Evolutionary conservation across 2,797 vertebrate species (phyloP), one percentile per base, ranked within the genome.

Genomic region (Monodelphis domestica): DNA sequence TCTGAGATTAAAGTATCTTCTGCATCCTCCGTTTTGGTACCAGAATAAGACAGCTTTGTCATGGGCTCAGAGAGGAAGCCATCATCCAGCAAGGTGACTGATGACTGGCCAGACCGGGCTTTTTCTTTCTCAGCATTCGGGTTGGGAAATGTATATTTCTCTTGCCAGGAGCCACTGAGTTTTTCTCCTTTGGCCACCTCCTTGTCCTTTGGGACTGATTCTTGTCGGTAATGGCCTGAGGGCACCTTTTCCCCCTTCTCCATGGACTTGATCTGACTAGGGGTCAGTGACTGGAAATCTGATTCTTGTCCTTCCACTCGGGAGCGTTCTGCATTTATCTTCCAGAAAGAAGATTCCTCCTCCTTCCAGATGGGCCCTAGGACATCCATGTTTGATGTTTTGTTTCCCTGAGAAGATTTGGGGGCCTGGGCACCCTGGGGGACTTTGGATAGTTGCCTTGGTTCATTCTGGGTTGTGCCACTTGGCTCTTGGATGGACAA

Each of bases 231-330:
- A 97, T 99, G 99, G 4, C 98, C 98, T 0, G 99, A 99, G 93
- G 99, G 97, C 11, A 98, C 97, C 96, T 99, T 99, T 98, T 99
- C 99, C 92, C 99, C 99, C 97, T 99, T 99, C 98, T 99, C 99
- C 95, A 99, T 98, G 63, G 99, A 99, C 96, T 99, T 99, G 97
- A 99, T 99, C 98, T 99, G 99, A 96, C 99, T 99, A 33, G 99
- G 99, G 0, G 99, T 99, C 90, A 99, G 97, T 0, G 99, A 99
- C 95, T 99, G 99, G 98, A 99, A 99, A 89, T 99, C 99, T 0
- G 99, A 98, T 93, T 99, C 98, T 45, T 99, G 99, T 1, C 99
- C 99, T 96, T 99, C 99, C 91, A 99, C 98, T 84, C 99, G 98
- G 0, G 99, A 99, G 91, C 99, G 98, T 97, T 99, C 99, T 0